Percentiles rank a stretch among this genome's conserved stretches.
Conservation (phyloP, 2,888 invertebrate species). For the Elgonia sp. region DNA sequence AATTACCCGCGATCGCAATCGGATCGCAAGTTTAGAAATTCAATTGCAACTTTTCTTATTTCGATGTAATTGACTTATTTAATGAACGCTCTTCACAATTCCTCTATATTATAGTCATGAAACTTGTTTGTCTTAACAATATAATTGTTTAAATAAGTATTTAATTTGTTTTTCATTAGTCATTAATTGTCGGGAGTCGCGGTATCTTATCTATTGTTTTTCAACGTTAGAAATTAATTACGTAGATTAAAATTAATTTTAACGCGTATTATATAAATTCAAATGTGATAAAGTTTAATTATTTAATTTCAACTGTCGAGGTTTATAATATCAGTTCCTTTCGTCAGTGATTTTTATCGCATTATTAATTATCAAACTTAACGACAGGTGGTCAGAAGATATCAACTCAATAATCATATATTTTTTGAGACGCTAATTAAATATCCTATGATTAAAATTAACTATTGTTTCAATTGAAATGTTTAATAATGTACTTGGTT, state of each 20-base stretch:
- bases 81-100: slow-evolving; percentile 23
- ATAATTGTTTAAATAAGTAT: slow-evolving; percentile 18
- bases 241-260: neutral
- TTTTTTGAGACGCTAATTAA: neutral
- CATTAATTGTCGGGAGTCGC: neutral
- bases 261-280: slow-evolving; percentile 2
- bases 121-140: slow-evolving; percentile 10
- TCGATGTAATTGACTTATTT: slow-evolving; percentile 28
- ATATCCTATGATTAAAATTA: neutral
- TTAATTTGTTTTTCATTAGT: neutral
- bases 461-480: neutral
- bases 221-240: slow-evolving; percentile 24
- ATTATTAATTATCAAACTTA: slow-evolving; percentile 11
- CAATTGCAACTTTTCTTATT: slow-evolving; percentile 50
- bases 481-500: neutral
- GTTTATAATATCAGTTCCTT: slow-evolving; percentile 6
- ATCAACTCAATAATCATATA: neutral
- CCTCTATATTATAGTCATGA: neutral
- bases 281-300: slow-evolving; percentile 12
- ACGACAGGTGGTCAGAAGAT: neutral
- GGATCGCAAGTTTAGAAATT: slow-evolving; percentile 37
- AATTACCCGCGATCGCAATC: slow-evolving; percentile 44
- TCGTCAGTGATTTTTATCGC: slow-evolving; percentile 9
- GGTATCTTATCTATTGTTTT: slow-evolving; percentile 13
- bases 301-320: neutral